Base-by-base conservation (phyloP, 2,888 invertebrate genomes). In the Lepidocyrtoides sp. region DNA sequence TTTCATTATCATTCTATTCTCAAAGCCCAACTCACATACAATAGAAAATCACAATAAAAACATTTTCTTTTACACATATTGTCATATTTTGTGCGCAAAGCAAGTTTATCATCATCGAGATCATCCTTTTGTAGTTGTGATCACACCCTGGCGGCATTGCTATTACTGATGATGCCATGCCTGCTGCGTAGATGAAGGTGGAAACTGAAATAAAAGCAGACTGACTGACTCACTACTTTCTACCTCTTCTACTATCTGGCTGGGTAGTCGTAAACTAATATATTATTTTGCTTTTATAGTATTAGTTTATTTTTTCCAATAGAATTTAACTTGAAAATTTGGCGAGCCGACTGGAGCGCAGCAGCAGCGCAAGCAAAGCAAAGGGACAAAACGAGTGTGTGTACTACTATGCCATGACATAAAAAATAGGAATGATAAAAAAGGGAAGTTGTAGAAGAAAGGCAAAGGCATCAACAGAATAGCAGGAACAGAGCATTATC, bases 241-340 rank as follows among this genome's bases (percentile, higher is more conserved):
- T 36, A 57, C 17, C 20, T 69, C 4, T 36, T 8, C 23, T 2
- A 44, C 14, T 10, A n/a, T n/a, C n/a, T n/a, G n/a, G n/a, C n/a
- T n/a, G n/a, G n/a, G n/a, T n/a, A n/a, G n/a, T n/a, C 23, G 5
- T 5, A 51, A 26, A 51, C 51, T 77, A 51, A 32, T 14, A 48
- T 69, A 41, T 48, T 48, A 51, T 29, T 75, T n/a, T 26, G 60
- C 51, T 48, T 48, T 51, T 23, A 1, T 60, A 41, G 36, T 2
- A 32, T 23, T 83, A 82, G 82, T 82, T 82, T 63, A 57, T 54
- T 66, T 81, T 60, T 81, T 83, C 66, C 26, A 17, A 23, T 63
- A 23, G 66, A 83, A 66, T 83, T 83, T 83, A 83, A 83, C 63
- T 83, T 44, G 66, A 17, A 48, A 51, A 83, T 66, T 69, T 54